Percentiles rank a stretch among this genome's conserved stretches.
phyloP scores from a whole-genome alignment of 1,140 invertebrate genomes.

The Amyelois transitella region DNA sequence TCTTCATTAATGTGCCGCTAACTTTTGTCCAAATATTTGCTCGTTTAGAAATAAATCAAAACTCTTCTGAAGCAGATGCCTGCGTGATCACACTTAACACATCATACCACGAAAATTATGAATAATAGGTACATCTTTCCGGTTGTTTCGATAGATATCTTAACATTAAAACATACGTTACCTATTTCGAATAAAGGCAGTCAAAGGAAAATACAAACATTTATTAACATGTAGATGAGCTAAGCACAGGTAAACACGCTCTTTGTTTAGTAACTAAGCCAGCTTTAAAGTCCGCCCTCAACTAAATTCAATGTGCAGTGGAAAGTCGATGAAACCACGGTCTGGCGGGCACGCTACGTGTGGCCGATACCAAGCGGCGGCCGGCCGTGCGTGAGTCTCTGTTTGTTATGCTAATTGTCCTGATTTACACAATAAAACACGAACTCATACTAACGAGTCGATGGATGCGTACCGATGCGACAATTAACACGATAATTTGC shows the following conservation, averaged over 20 bases:
- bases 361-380: slow-evolving; percentile 40
- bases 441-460: slow-evolving; percentile 30
- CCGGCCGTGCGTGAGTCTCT: slow-evolving; percentile 34
- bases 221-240: not conserved
- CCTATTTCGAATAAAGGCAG: not conserved
- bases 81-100: too few relatives aligned
- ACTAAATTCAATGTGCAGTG: slow-evolving; percentile 10
- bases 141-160: too few relatives aligned
- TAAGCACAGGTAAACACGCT: not conserved
- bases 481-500: slow-evolving; percentile 3
- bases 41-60: too few relatives aligned
- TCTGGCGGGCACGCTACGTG: slow-evolving; percentile 63
- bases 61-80: too few relatives aligned
- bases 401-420: slow-evolving; percentile 65
- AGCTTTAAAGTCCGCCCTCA: not conserved
- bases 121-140: too few relatives aligned
- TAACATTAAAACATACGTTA: too few relatives aligned
- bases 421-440: slow-evolving; percentile 57
- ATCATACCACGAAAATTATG: too few relatives aligned
- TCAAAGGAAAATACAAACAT: slow-evolving; percentile 1
- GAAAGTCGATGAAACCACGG: slow-evolving; percentile 54
- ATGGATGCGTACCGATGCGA: slow-evolving; percentile 2
- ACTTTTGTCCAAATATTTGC: too few relatives aligned
- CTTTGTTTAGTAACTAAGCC: not conserved
- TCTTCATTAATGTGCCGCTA: not conserved